These are phyloP conservation scores for Alligator sinensis DNA, from an alignment of 2,113 vertebrate genomes.

Conservation along the genomic window DNA sequence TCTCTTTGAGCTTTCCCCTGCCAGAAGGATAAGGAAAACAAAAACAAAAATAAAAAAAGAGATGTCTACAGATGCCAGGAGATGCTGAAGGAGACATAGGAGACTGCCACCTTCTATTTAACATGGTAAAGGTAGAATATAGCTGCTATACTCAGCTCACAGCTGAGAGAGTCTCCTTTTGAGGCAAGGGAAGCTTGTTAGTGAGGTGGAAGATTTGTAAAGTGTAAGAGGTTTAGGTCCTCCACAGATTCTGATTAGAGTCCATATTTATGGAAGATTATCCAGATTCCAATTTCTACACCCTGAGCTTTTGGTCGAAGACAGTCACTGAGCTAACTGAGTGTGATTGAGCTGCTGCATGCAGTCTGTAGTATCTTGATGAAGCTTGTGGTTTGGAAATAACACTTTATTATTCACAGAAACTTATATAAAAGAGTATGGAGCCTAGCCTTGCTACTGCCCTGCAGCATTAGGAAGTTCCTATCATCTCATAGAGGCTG, in stretches of 20 bases:
- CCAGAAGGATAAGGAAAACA: background rate
- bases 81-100: background rate
- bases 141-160: background rate
- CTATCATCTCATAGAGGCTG: too few species aligned
- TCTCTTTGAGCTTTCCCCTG: background rate
- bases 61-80: background rate
- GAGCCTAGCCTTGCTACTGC: too few species aligned
- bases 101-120: background rate
- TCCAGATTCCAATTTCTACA: background rate
- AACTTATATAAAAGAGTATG: too few species aligned
- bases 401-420: too few species aligned
- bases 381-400: too few species aligned
- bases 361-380: too few species aligned
- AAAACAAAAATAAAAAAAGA: background rate
- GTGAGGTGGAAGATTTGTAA: background rate
- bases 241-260: background rate
- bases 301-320: background rate
- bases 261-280: background rate
- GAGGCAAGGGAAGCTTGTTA: background rate
- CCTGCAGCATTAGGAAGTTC: too few species aligned
- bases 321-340: too few species aligned
- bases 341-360: too few species aligned
- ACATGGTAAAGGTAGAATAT: background rate
- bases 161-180: background rate
- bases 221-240: background rate